Conservation (phyloP, 2,888 invertebrate genomes). For the Hirtodrosophila trivittata region DNA sequence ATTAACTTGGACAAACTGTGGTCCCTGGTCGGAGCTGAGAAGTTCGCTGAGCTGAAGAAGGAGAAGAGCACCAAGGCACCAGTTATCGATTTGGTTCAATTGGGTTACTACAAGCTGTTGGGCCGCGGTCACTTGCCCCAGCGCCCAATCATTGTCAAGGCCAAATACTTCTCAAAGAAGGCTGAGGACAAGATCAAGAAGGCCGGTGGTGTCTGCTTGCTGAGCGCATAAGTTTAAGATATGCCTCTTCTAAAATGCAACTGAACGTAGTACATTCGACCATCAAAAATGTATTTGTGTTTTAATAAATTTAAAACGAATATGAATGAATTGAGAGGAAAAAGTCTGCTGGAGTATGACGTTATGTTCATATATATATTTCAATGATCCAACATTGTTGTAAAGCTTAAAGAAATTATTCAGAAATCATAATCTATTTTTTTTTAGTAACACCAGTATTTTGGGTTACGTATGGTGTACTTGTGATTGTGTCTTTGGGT, state of each 20-base stretch:
- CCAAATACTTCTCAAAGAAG: constrained; percentile 98
- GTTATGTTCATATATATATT: too few relatives aligned
- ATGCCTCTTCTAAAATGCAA: constrained; percentile 64
- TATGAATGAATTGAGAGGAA: too few relatives aligned
- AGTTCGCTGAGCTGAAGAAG: constrained; percentile 92
- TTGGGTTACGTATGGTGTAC: too few relatives aligned
- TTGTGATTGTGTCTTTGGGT: too few relatives aligned
- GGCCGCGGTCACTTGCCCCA: constrained; percentile 98
- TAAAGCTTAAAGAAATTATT: too few relatives aligned
- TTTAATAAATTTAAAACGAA: constrained; percentile 80
- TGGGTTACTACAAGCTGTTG: constrained; percentile 99
- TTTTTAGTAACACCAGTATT: too few relatives aligned
- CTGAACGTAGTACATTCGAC: constrained; percentile 73
- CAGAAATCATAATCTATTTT: too few relatives aligned
- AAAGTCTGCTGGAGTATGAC: too few relatives aligned
- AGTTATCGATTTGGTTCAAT: constrained; percentile 97
- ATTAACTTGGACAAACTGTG: constrained; percentile 98
- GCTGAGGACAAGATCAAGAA: constrained; percentile 99
- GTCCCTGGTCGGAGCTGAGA: constrained; percentile 97
- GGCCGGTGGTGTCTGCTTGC: constrained; percentile 98
- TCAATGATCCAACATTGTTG: too few relatives aligned
- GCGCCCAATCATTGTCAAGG: constrained; percentile 99
- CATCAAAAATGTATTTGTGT: constrained; percentile 80
- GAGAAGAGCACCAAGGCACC: constrained; percentile 95
- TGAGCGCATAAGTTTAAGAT: constrained; percentile 91